Base-by-base conservation (phyloP, 2,797 vertebrate species). In the Spinibarbus caldwelli region DNA sequence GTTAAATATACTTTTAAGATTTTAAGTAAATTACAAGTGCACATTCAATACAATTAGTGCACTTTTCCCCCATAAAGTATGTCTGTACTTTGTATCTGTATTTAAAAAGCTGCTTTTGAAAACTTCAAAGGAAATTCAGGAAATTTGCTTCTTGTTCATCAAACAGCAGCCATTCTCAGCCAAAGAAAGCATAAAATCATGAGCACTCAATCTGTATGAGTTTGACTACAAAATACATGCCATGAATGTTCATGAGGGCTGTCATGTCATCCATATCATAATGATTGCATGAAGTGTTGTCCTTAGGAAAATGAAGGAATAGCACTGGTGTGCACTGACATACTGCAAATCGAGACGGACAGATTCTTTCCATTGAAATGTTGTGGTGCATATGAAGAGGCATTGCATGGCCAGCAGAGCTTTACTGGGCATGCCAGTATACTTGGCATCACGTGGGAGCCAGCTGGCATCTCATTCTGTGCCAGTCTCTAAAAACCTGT, bases 391-490 rank as follows among this genome's bases (percentile, higher is more conserved):
- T 84, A 80, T 82, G 66, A 78, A 59, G 43, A 82, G 43, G 80
- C 71, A 38, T 47, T 77, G 84, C 80, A 76, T 86, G 78, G 76
- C 68, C 78, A 77, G 78, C 73, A 79, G 68, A 66, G 64, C 75
- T 91, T 86, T 89, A 89, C 85, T 81, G 79, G 87, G 86, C 89
- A 72, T 89, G 86, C 89, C 89, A 84, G 90, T 82, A 89, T 85
- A 85, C 90, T 88, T 85, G 91, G 92, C 91, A 86, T 90, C 86
- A 88, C 83, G 83, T 86, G 89, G 88, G 88, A 89, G 92, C 93
- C 93, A 94, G 93, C 93, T 95, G 93, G 93, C 90, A 84, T 89
- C 49, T 88, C 70, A 79, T 82, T 90, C 89, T 85, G 84, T 87
- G 90, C 91, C 91, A 87, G 90, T 90, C 90, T 93, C 91, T 91